phyloP scores from a whole-genome alignment of 2,113 vertebrate species.

The Oncorhynchus masou region DNA sequence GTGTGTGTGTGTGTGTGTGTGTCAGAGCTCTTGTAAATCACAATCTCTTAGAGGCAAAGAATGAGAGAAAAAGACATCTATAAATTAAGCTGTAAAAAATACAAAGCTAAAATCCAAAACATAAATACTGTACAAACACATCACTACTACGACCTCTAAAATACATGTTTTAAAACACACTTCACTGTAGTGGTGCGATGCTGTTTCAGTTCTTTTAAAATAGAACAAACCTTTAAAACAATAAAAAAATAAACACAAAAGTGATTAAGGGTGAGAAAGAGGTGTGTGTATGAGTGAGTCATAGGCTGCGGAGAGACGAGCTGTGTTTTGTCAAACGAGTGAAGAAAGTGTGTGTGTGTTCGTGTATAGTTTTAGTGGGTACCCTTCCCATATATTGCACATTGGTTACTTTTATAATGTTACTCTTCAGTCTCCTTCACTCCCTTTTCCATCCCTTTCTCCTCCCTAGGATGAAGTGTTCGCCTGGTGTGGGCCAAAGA shows the following conservation, averaged over 20 bases:
- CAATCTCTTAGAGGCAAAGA: slow-evolving; percentile 17
- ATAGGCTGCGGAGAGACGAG: slow-evolving; percentile 4
- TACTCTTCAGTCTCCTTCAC: neutral
- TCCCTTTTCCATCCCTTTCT: neutral
- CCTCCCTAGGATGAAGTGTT: neutral
- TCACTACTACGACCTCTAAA: slow-evolving; percentile 51
- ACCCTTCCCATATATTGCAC: slow-evolving; percentile 64
- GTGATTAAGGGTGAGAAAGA: slow-evolving; percentile 43
- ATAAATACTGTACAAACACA: slow-evolving; percentile 85
- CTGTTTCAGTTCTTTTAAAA: slow-evolving; percentile 27
- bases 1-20: neutral
- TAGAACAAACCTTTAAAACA: slow-evolving; percentile 11
- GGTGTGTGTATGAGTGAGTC: slow-evolving; percentile 15
- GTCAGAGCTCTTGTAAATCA: neutral
- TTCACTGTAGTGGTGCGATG: slow-evolving; percentile 38
- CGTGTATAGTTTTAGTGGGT: slow-evolving; percentile 40
- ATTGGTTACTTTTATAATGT: slow-evolving; percentile 38
- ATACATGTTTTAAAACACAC: slow-evolving; percentile 38
- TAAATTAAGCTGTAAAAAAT: slow-evolving; percentile 81
- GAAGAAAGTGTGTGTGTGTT: slow-evolving; percentile 25
- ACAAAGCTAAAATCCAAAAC: slow-evolving; percentile 70
- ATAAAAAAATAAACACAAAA: slow-evolving; percentile 33
- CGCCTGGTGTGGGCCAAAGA: neutral
- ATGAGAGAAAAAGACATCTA: slow-evolving; percentile 64
- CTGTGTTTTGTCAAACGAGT: slow-evolving; percentile 23